Evolutionary conservation across 2,797 vertebrate species (phyloP).

Genomic region (Perodicticus potto): DNA sequence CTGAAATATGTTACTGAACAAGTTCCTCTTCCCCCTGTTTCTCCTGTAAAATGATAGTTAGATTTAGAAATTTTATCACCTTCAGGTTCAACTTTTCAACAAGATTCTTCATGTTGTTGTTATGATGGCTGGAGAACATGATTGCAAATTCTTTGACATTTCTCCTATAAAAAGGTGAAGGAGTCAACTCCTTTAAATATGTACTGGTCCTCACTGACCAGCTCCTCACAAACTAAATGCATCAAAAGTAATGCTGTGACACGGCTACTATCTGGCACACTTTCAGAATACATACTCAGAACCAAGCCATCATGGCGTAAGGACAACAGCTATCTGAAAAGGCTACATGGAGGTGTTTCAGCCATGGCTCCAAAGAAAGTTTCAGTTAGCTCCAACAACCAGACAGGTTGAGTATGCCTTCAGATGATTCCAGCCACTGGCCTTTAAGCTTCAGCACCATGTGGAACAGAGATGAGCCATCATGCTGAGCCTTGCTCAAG

Average conservation of each 20-base stretch:
- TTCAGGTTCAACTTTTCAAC: not conserved
- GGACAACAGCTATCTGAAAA: not conserved
- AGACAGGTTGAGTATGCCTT: not conserved
- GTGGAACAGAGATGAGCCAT: not conserved
- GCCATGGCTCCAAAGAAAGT: not conserved
- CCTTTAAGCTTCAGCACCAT: not conserved
- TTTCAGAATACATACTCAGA: not conserved
- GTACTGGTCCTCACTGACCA: not conserved
- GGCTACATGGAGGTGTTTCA: not conserved
- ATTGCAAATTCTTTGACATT: not conserved
- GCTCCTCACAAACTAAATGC: not conserved
- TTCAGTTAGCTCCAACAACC: not conserved
- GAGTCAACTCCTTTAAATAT: not conserved
- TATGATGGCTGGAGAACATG: not conserved
- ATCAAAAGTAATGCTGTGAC: not conserved
- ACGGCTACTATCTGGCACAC: not conserved
- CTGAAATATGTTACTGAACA: not conserved
- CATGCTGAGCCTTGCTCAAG: not conserved
- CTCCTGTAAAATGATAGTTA: slow-evolving; percentile 1
- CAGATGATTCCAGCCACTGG: not conserved
- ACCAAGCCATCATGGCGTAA: not conserved
- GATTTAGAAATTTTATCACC: not conserved
- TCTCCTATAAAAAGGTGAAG: not conserved
- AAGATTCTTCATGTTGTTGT: not conserved
- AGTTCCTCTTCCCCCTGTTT: not conserved